Base-by-base conservation (phyloP, 2,888 invertebrate species). In the Ptilodon capucinus region DNA sequence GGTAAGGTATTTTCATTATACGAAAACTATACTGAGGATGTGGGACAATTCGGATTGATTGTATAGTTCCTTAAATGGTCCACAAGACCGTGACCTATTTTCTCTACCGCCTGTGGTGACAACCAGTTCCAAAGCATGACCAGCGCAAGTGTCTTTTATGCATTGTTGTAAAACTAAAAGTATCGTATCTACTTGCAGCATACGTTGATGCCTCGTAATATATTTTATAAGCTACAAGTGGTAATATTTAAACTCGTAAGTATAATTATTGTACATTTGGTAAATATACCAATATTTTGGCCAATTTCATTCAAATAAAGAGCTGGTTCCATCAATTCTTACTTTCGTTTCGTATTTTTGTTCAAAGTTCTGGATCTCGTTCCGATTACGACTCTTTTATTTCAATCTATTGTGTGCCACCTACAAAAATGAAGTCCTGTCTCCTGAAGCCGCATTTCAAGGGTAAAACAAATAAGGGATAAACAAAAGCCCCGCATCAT, bases 31-130 rank as follows among this genome's bases (percentile, higher is more conserved):
- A n/a, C n/a, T n/a, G n/a, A n/a, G n/a, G n/a, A n/a, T n/a, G n/a
- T n/a, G n/a, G n/a, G n/a, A n/a, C n/a, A n/a, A n/a, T n/a, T n/a
- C n/a, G n/a, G 54, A 44, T 35, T 54, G 51, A 50, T 51, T 36
- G 39, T 62, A 62, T 55, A 63, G 69, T 71, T 65, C 58, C 60
- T 56, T 56, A 54, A 57, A 58, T 70, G 69, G 71, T 72, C 70
- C 71, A 74, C 74, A 21, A 72, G 80, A 77, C 86, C 87, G 59
- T 88, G 88, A 85, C 86, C 86, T 66, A 84, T 76, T 80, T 87
- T 58, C 55, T 63, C 47, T 52, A 62, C 55, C 49, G 67, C 67
- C 66, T 60, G 66, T 70, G 73, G 72, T 74, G 77, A 77, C 74
- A 73, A 67, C 72, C 71, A 62, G 66, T 76, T 70, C 71, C 76